Percentiles rank a stretch among this genome's conserved stretches.
These are phyloP conservation scores for Platycheirus albimanus DNA, from an alignment of 2,888 invertebrate species.

Conservation along the genomic window DNA sequence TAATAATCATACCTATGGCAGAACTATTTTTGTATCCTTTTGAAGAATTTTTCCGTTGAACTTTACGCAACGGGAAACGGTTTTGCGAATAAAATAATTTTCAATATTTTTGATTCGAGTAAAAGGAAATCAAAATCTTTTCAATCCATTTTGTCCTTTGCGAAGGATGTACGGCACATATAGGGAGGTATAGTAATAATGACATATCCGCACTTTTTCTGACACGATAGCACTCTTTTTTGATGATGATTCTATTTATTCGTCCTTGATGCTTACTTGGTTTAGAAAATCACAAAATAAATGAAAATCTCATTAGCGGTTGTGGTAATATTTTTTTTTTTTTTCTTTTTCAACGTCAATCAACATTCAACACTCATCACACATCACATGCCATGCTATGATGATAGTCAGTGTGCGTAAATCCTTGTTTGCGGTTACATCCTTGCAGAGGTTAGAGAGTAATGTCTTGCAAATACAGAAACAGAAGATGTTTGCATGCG, in stretches of 20 bases:
- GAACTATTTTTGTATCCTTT: neutral
- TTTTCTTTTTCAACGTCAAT: constrained; percentile 39
- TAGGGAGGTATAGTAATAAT: too few species aligned
- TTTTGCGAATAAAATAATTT: too few species aligned
- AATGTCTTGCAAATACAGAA: neutral
- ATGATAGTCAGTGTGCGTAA: too few species aligned
- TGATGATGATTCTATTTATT: too few species aligned
- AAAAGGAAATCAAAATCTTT: too few species aligned
- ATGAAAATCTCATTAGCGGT: constrained; percentile 23
- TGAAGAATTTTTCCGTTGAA: neutral
- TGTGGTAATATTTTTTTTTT: neutral
- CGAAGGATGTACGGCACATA: too few species aligned
- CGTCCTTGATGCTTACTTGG: too few species aligned
- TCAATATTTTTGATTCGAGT: too few species aligned
- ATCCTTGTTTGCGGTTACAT: neutral
- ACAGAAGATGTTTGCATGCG: neutral
- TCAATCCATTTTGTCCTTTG: too few species aligned
- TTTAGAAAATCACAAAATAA: neutral
- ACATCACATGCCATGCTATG: too few species aligned
- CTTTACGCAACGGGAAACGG: neutral
- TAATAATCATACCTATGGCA: neutral
- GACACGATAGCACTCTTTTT: too few species aligned
- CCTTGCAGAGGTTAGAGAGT: neutral
- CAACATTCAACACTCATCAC: constrained; percentile 4
- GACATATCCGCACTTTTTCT: too few species aligned